Conservation (phyloP, 2,888 invertebrate genomes). For the Lutraria lutraria region DNA sequence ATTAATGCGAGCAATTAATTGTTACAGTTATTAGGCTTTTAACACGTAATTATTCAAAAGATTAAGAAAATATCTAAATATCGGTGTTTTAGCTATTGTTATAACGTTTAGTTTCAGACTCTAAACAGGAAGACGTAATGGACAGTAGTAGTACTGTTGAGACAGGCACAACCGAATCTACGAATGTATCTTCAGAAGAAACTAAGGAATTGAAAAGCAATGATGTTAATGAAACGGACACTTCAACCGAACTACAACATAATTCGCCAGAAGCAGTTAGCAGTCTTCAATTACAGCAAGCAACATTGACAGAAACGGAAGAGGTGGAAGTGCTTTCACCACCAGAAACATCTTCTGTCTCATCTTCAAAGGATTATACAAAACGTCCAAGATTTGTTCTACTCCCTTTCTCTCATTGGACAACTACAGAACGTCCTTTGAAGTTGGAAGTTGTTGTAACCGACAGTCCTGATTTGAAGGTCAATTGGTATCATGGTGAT, state of each 20-base stretch:
- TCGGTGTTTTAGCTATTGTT: neutral
- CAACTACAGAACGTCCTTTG: slow-evolving; percentile 33
- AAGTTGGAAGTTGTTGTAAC: slow-evolving; percentile 51
- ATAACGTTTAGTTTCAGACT: neutral
- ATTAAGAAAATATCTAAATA: neutral
- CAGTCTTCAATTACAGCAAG: neutral
- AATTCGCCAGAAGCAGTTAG: neutral
- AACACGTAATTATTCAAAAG: too few relatives aligned
- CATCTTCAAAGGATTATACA: slow-evolving; percentile 36
- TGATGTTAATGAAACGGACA: neutral
- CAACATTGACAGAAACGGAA: neutral
- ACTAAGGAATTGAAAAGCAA: neutral
- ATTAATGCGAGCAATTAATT: too few relatives aligned
- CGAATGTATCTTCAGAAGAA: neutral
- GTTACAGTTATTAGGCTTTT: too few relatives aligned
- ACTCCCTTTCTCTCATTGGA: slow-evolving; percentile 55
- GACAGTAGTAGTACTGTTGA: neutral
- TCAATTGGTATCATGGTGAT: slow-evolving; percentile 61
- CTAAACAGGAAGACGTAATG: neutral
- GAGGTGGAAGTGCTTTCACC: neutral
- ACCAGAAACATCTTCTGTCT: neutral
- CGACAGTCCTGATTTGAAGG: slow-evolving; percentile 40
- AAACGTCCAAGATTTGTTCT: slow-evolving; percentile 52
- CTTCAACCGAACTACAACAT: neutral
- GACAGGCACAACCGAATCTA: neutral